phyloP scores from a whole-genome alignment of 2,888 invertebrate genomes.

The Atrina japonica region DNA sequence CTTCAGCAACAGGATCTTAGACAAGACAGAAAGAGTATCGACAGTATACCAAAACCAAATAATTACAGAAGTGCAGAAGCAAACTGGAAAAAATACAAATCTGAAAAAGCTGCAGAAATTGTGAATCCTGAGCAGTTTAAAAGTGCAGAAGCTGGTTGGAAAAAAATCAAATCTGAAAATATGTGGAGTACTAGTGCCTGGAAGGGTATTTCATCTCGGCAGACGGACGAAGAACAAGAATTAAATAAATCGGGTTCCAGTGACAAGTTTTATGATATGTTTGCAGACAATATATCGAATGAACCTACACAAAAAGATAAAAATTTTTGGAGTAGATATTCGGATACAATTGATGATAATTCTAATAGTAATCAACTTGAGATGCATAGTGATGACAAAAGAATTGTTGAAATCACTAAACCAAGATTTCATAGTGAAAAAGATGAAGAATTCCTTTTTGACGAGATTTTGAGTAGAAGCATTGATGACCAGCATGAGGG shows the following conservation, averaged over 20 bases:
- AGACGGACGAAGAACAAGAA: neutral
- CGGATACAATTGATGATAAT: neutral
- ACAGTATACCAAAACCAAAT: neutral
- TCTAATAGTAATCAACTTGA: neutral
- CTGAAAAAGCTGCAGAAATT: slow-evolving; percentile 24
- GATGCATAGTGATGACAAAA: neutral
- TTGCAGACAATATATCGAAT: neutral
- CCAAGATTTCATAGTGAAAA: neutral
- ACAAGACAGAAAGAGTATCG: neutral
- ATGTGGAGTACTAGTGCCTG: slow-evolving; percentile 15
- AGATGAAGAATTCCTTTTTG: slow-evolving; percentile 24
- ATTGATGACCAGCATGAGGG: neutral
- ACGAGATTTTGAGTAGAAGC: slow-evolving; percentile 23
- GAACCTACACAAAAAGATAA: neutral
- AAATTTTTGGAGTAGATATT: slow-evolving; percentile 3
- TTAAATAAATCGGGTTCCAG: neutral
- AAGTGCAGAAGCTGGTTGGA: slow-evolving; percentile 28
- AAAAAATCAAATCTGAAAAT: slow-evolving; percentile 28
- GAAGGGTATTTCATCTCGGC: neutral
- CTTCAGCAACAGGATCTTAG: neutral
- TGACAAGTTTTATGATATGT: neutral
- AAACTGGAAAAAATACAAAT: slow-evolving; percentile 25
- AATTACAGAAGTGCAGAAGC: slow-evolving; percentile 14
- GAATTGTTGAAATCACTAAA: no score
- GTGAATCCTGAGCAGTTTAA: slow-evolving; percentile 6